phyloP scores from a whole-genome alignment of 2,888 invertebrate genomes.

The Callimorpha dominula region DNA sequence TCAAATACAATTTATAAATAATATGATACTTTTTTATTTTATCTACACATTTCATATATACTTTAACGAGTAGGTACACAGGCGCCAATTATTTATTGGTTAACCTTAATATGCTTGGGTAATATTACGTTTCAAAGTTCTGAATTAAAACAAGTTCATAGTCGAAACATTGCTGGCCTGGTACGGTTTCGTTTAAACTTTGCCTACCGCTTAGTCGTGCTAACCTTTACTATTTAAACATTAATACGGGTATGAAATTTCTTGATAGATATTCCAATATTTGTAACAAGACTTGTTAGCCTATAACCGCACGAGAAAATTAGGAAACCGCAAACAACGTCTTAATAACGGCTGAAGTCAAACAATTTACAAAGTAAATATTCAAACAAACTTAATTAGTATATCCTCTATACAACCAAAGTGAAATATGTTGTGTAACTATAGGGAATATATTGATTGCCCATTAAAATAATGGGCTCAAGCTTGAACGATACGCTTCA shows the following conservation, averaged over 20 bases:
- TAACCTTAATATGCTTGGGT: background rate
- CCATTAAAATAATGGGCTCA: constrained; percentile 80
- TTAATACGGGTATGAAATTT: constrained; percentile 36
- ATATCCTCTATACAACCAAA: constrained; percentile 64
- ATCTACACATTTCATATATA: too few species aligned
- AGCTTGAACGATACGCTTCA: constrained; percentile 74
- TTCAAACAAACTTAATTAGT: constrained; percentile 82
- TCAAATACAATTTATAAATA: too few species aligned
- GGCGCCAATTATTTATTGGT: background rate
- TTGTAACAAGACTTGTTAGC: constrained; percentile 44
- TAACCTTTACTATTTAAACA: constrained; percentile 30
- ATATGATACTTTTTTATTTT: too few species aligned
- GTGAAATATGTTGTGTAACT: constrained; percentile 77
- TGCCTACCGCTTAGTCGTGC: constrained; percentile 29
- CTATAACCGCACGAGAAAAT: constrained; percentile 60
- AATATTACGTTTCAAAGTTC: constrained; percentile 5
- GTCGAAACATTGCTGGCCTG: constrained; percentile 20
- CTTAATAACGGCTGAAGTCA: constrained; percentile 78
- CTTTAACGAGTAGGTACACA: too few species aligned
- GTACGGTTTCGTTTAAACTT: constrained; percentile 28
- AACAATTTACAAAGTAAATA: constrained; percentile 82
- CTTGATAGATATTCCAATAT: constrained; percentile 28
- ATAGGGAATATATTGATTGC: constrained; percentile 79
- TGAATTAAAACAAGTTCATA: constrained; percentile 19
- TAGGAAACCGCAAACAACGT: constrained; percentile 68